A percentile compares a stretch with the other conserved stretches of the same genome.
These are phyloP conservation scores for Varecia variegata DNA, from an alignment of 2,797 vertebrate species.

Conservation along the genomic window DNA sequence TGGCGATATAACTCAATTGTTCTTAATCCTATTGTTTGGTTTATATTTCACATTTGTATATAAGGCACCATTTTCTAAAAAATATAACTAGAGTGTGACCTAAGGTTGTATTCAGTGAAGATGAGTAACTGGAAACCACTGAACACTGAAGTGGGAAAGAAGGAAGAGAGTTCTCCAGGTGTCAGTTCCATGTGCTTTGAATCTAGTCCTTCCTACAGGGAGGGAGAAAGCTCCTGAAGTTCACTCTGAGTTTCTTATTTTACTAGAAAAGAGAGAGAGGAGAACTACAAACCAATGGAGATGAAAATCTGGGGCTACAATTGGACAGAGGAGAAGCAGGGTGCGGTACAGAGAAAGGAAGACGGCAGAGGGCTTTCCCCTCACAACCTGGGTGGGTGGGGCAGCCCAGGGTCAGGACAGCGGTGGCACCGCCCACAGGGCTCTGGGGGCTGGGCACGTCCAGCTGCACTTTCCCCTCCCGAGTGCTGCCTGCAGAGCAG, in stretches of 20 bases:
- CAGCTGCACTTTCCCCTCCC: neutral
- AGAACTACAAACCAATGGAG: neutral
- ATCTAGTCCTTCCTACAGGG: neutral
- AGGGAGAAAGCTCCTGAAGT: neutral
- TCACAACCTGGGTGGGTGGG: neutral
- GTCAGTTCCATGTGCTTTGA: neutral
- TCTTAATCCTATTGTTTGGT: neutral
- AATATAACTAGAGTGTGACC: neutral
- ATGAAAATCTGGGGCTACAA: neutral
- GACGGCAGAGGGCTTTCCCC: neutral
- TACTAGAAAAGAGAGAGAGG: neutral
- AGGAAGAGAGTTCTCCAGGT: neutral
- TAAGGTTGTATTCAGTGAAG: neutral
- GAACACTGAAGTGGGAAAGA: neutral
- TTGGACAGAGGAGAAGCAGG: neutral
- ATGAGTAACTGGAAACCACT: neutral
- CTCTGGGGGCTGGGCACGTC: neutral
- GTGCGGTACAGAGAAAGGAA: neutral
- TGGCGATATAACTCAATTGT: neutral
- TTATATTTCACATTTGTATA: conserved; percentile 23
- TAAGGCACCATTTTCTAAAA: conserved; percentile 18
- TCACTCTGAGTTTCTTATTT: neutral
- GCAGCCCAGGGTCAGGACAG: neutral
- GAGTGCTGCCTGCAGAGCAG: neutral
- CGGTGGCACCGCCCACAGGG: neutral